Evolutionary conservation across 2,888 invertebrate species (phyloP), one percentile per base, ranked within the genome.

Genomic region (Limnephilus rhombicus): DNA sequence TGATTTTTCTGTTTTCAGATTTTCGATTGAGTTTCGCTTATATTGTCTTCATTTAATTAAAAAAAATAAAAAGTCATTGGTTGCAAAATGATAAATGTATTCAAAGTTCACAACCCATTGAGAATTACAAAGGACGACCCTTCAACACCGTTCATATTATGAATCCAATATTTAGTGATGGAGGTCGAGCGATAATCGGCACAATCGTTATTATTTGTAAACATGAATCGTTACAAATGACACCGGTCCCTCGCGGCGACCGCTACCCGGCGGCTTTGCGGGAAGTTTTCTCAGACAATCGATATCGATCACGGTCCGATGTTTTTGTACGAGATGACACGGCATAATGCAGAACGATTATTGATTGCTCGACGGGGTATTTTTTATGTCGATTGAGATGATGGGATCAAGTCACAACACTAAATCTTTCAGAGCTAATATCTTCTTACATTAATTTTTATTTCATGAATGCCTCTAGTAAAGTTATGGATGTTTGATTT

Each of bases 181-280:
- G 68, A 18, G 68, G 68, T 68, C 68, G 68, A 24, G 24, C n/a
- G 68, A 68, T 86, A 29, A 90, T 83, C 81, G 49, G 24, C 41
- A 68, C 85, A 90, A 90, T 68, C 80, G 81, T 80, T 86, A 87
- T 91, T 87, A 87, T 91, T 87, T 91, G 86, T 91, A 45, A 91
- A 86, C 86, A 91, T 31, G 29, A 90, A 41, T 9, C 31, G 81
- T 86, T 80, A 91, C 91, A 86, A 86, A 31, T 29, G 68, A 80
- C 86, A 45, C 68, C 45, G 91, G 41, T 37, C 37, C 68, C 68
- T 68, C 24, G 24, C 68, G 68, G 31, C 31, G 49, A 83, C 86
- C 68, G 68, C 68, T 24, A 5, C 45, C 29, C 86, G 91, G 81
- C 86, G 91, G 80, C 91, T 91, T 86, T 80, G 86, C 68, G 68